phyloP scores from a whole-genome alignment of 2,113 vertebrate genomes.

The Patagioenas fasciata region DNA sequence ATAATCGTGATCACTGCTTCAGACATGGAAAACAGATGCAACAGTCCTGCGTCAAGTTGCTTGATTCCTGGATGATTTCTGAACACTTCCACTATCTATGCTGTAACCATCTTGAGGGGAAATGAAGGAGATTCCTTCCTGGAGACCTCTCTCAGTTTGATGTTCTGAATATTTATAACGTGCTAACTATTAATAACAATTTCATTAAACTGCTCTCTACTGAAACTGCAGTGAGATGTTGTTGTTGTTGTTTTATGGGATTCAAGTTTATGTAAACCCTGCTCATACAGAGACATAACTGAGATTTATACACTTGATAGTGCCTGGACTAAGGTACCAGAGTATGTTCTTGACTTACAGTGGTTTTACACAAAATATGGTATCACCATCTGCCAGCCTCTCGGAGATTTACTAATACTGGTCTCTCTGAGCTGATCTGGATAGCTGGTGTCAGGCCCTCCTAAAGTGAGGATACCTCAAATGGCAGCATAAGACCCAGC shows the following conservation, averaged over 20 bases:
- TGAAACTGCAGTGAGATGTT: fast-evolving
- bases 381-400: fast-evolving
- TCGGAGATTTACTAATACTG: fast-evolving
- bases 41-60: neutral
- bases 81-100: neutral
- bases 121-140: neutral
- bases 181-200: neutral
- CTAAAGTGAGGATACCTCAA: neutral
- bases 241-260: neutral
- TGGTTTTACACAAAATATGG: neutral
- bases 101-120: neutral
- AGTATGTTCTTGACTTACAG: neutral
- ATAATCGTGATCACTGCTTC: fast-evolving
- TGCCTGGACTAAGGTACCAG: neutral
- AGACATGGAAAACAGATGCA: fast-evolving
- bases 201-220: neutral
- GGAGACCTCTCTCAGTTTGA: neutral
- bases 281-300: neutral
- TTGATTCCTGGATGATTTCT: neutral
- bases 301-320: neutral
- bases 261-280: neutral
- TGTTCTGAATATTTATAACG: neutral
- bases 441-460: neutral
- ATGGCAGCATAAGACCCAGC: neutral
- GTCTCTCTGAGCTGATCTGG: neutral